These are phyloP conservation scores for Scatophagus argus DNA, from an alignment of 2,113 vertebrate species.

Conservation along the genomic window DNA sequence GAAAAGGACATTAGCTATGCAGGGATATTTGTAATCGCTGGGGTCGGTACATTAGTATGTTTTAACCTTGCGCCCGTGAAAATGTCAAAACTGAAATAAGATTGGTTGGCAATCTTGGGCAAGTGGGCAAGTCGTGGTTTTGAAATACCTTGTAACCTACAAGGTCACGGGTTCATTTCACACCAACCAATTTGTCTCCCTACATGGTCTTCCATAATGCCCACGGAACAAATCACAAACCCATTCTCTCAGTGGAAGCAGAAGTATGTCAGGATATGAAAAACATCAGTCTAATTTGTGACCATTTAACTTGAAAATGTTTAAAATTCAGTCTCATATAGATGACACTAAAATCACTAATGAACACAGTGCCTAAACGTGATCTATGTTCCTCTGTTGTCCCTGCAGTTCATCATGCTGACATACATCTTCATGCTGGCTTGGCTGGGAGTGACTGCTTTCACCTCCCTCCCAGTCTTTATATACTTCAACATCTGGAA, in stretches of 20 bases:
- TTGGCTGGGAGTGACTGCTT: constrained; percentile 98
- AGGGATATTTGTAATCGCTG: constrained; percentile 35
- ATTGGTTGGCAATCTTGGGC: neutral
- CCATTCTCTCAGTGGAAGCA: neutral
- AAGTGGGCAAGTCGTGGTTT: neutral
- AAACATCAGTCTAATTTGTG: neutral
- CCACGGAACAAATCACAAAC: neutral
- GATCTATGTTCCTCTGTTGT: constrained; percentile 9
- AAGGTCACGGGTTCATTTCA: neutral
- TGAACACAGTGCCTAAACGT: neutral
- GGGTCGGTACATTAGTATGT: constrained; percentile 29
- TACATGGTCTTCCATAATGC: neutral
- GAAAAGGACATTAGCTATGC: constrained; percentile 21
- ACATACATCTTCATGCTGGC: constrained; percentile 99
- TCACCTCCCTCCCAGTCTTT: constrained; percentile 97
- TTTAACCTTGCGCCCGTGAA: constrained; percentile 24
- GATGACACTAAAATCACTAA: neutral
- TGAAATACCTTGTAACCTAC: neutral
- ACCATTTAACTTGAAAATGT: neutral
- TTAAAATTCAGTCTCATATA: neutral
- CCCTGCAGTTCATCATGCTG: constrained; percentile 97
- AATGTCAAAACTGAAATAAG: constrained; percentile 10
- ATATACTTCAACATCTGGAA: constrained; percentile 99
- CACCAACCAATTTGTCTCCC: neutral
- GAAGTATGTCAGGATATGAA: neutral